These are phyloP conservation scores for Drosophila vallismaia DNA, from an alignment of 2,888 invertebrate species.

Conservation along the genomic window DNA sequence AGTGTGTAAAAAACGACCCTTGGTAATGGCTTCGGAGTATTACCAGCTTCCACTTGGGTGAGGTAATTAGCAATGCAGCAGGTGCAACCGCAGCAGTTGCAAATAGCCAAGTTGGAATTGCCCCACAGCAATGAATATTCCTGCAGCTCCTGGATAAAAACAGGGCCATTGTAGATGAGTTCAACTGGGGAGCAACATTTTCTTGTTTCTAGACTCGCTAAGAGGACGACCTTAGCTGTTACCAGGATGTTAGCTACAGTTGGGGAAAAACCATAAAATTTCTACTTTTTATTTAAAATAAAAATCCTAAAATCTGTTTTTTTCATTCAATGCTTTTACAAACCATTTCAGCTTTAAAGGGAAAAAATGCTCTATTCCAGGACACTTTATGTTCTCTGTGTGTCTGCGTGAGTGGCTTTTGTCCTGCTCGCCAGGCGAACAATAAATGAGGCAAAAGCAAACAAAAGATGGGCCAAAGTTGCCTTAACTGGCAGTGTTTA, in stretches of 20 bases:
- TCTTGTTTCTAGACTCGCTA: not conserved
- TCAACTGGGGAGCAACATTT: conserved; percentile 24
- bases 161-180: conserved; percentile 25
- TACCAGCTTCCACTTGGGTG: conserved; percentile 22
- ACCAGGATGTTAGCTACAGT: conserved; percentile 2
- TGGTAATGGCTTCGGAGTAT: conserved; percentile 12
- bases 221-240: not conserved
- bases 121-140: conserved; percentile 26
- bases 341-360: not conserved
- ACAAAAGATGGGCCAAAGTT: conserved; percentile 67
- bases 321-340: no score
- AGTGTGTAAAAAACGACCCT: not conserved
- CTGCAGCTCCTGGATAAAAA: not conserved
- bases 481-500: conserved; percentile 39
- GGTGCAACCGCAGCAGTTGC: conserved; percentile 30
- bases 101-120: conserved; percentile 23
- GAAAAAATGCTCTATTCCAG: not conserved
- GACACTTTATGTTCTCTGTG: not conserved
- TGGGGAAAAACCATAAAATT: not conserved
- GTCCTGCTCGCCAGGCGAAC: conserved; percentile 50
- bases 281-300: no score
- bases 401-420: conserved; percentile 33
- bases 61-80: conserved; percentile 65
- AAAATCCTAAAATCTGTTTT: no score
- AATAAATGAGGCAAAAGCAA: conserved; percentile 75